Evolutionary conservation across 1,140 invertebrate species (phyloP).

Genomic region (Solenopsis invicta): DNA sequence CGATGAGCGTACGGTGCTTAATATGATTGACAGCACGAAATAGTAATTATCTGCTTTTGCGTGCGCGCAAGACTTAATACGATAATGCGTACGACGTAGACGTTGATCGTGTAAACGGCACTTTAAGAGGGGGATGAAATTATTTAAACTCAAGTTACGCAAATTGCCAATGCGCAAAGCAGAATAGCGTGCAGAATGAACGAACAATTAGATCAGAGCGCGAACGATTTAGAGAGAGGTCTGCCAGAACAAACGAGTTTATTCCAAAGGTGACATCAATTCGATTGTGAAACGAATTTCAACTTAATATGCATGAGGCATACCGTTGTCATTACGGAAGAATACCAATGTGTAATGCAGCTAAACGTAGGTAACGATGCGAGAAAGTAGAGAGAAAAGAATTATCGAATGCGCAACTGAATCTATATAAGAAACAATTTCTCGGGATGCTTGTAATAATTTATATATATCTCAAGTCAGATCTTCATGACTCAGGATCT

Average conservation of each 20-base stretch:
- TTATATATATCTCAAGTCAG: too few relatives aligned
- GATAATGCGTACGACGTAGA: slow-evolving; percentile 26
- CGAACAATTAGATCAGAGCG: not conserved
- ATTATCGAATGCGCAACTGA: too few relatives aligned
- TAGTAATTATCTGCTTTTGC: slow-evolving; percentile 73
- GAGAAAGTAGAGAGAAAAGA: too few relatives aligned
- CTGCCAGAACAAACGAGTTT: slow-evolving; percentile 16
- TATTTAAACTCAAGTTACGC: slow-evolving; percentile 31
- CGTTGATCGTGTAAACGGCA: slow-evolving; percentile 23
- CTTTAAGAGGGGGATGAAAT: slow-evolving; percentile 31
- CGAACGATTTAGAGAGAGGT: slow-evolving; percentile 1
- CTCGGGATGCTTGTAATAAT: too few relatives aligned
- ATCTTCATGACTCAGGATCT: too few relatives aligned
- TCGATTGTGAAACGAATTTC: not conserved
- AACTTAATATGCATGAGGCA: not conserved
- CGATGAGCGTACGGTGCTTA: slow-evolving; percentile 65
- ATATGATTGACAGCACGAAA: slow-evolving; percentile 79
- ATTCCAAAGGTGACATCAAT: not conserved
- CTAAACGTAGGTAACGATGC: too few relatives aligned
- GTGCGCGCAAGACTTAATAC: slow-evolving; percentile 25
- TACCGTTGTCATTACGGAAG: not conserved
- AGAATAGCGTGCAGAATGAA: not conserved
- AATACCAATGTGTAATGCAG: not conserved
- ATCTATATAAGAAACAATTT: too few relatives aligned
- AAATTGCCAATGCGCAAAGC: not conserved